A percentile compares a stretch with the other conserved stretches of the same genome.
These are phyloP conservation scores for Pasiphila rectangulata DNA, from an alignment of 2,888 invertebrate species.

Conservation along the genomic window DNA sequence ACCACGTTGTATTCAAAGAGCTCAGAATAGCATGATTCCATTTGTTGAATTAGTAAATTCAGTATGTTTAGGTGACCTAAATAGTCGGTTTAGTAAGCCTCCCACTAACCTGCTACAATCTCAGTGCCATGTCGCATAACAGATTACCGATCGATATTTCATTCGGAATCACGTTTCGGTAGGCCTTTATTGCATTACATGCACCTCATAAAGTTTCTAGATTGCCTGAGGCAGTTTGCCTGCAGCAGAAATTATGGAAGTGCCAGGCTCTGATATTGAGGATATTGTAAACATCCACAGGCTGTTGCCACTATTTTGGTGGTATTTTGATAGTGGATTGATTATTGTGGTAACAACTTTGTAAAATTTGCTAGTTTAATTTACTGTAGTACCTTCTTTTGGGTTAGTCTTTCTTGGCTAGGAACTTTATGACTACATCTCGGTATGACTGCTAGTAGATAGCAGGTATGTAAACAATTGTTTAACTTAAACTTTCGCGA, in stretches of 20 bases:
- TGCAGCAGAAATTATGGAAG: background rate
- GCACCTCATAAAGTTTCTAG: constrained; percentile 25
- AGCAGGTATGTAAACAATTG: too few species aligned
- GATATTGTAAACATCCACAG: background rate
- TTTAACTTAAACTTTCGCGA: too few species aligned
- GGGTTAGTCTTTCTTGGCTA: too few species aligned
- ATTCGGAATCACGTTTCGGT: constrained; percentile 18
- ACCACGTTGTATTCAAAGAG: too few species aligned
- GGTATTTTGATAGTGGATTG: background rate
- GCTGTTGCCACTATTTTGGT: background rate
- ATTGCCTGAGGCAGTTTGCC: constrained; percentile 11
- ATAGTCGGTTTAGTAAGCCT: background rate
- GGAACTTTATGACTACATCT: too few species aligned
- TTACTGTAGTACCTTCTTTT: too few species aligned
- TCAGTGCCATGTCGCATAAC: background rate
- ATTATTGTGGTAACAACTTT: too few species aligned
- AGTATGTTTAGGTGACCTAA: too few species aligned
- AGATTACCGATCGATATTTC: constrained; percentile 24
- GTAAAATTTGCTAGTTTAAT: too few species aligned
- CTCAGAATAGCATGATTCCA: too few species aligned
- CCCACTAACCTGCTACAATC: constrained; percentile 1
- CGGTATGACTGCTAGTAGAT: too few species aligned
- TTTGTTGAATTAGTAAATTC: too few species aligned
- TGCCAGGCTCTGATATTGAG: background rate
- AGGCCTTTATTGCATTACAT: constrained; percentile 28